Evolutionary conservation across 2,888 invertebrate species (phyloP).

Genomic region (Dione juno): DNA sequence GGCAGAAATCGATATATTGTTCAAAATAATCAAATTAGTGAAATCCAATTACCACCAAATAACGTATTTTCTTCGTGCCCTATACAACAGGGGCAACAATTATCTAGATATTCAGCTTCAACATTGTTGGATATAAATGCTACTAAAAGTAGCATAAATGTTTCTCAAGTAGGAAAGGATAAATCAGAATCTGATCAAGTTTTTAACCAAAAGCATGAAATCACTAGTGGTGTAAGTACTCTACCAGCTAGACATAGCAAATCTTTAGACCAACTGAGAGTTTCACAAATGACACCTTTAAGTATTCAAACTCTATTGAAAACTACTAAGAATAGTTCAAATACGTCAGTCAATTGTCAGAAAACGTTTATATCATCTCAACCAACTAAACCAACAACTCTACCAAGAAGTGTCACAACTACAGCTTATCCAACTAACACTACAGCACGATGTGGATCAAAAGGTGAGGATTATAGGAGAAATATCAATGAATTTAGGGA

Average conservation of each 20-base stretch:
- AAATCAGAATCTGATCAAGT: constrained; percentile 64
- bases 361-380: constrained; percentile 72
- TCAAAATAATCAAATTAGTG: constrained; percentile 81
- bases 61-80: constrained; percentile 72
- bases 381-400: constrained; percentile 76
- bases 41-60: constrained; percentile 77
- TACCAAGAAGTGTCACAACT: constrained; percentile 79
- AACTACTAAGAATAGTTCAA: constrained; percentile 69
- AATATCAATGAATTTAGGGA: constrained; percentile 86
- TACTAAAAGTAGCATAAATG: constrained; percentile 60
- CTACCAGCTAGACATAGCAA: constrained; percentile 91
- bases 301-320: constrained; percentile 67
- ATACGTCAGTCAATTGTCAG: constrained; percentile 76
- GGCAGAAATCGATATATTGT: constrained; percentile 80
- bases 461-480: constrained; percentile 83
- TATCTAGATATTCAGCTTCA: constrained; percentile 85
- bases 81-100: constrained; percentile 74
- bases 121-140: constrained; percentile 79
- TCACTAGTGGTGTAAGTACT: constrained; percentile 78
- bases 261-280: constrained; percentile 90
- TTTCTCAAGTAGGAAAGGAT: constrained; percentile 63
- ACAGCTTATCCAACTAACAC: constrained; percentile 76
- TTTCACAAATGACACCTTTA: constrained; percentile 74
- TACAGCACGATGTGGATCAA: constrained; percentile 68
- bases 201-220: constrained; percentile 70